Evolutionary conservation across 2,888 invertebrate species (phyloP).

Genomic region (Campoletis raptor): DNA sequence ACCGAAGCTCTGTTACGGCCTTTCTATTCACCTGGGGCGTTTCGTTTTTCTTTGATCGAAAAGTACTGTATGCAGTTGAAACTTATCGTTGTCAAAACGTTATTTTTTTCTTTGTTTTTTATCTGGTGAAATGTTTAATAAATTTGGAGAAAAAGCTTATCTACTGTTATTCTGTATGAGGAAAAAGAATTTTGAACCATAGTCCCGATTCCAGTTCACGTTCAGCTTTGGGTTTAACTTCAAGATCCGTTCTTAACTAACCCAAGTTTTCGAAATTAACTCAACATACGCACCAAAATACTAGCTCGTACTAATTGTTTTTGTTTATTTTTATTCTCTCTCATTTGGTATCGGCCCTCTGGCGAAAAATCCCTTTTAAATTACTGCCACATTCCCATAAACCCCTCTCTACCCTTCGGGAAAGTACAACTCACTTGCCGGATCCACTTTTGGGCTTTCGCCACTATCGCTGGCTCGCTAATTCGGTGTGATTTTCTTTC

Average conservation of each 20-base stretch:
- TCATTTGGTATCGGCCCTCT: background rate
- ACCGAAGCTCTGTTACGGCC: background rate
- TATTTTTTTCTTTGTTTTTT: background rate
- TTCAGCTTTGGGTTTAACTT: background rate
- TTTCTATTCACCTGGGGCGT: slow-evolving; percentile 12
- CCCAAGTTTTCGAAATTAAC: background rate
- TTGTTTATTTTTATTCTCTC: background rate
- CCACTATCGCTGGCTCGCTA: slow-evolving; percentile 10
- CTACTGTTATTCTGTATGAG: background rate
- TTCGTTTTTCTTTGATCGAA: slow-evolving; percentile 32
- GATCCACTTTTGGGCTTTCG: slow-evolving; percentile 28
- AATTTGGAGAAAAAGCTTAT: background rate
- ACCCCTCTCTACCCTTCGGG: too few relatives aligned
- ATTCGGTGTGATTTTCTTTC: slow-evolving; percentile 28
- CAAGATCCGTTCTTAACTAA: background rate
- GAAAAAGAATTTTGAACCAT: background rate
- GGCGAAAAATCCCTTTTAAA: background rate
- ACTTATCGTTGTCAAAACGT: slow-evolving; percentile 20
- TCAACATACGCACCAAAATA: background rate
- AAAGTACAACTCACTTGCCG: slow-evolving; percentile 5
- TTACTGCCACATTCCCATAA: background rate
- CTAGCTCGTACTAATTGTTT: background rate
- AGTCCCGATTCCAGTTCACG: background rate
- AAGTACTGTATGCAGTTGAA: slow-evolving; percentile 6
- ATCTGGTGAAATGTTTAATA: background rate